These are phyloP conservation scores for Nematostella vectensis DNA, from an alignment of 92 coral and sea anemone species.

Conservation along the genomic window DNA sequence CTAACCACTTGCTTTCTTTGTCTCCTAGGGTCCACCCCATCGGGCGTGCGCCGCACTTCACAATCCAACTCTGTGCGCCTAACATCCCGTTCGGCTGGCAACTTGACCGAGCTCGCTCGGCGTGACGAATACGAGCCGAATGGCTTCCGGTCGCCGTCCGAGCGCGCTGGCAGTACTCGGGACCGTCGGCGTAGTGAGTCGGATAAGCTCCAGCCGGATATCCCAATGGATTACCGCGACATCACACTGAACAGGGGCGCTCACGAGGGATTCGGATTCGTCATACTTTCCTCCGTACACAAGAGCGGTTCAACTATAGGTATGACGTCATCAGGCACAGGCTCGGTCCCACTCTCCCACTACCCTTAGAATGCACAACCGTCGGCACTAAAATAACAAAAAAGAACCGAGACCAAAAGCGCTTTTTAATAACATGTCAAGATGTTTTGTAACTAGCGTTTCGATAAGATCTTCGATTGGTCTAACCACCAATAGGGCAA, in stretches of 20 bases:
- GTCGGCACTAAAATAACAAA: not conserved
- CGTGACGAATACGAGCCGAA: conserved; percentile 15
- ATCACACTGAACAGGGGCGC: conserved; percentile 60
- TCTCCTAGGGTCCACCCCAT: conserved; percentile 58
- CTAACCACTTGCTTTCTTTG: too few relatives aligned
- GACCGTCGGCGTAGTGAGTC: conserved; percentile 75
- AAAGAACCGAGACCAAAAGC: not conserved
- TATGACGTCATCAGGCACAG: too few relatives aligned
- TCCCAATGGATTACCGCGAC: conserved; percentile 47
- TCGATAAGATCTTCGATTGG: too few relatives aligned
- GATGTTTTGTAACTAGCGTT: too few relatives aligned
- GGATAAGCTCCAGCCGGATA: conserved; percentile 55
- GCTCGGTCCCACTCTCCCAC: too few relatives aligned
- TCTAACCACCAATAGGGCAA: too few relatives aligned
- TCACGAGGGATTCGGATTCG: conserved; percentile 91
- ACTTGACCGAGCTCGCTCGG: conserved; percentile 64
- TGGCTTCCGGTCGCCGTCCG: conserved; percentile 8
- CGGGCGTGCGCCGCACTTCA: conserved; percentile 53
- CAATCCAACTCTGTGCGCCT: conserved; percentile 26
- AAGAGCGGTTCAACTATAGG: conserved; percentile 94
- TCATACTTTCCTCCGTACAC: conserved; percentile 79
- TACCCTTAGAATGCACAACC: not conserved
- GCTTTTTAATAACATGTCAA: not conserved
- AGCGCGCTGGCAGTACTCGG: conserved; percentile 19
- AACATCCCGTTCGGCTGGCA: conserved; percentile 87